Percentiles rank a stretch among this genome's conserved stretches.
Conservation (phyloP, 1,140 invertebrate species). For the Asbolus verrucosus region DNA sequence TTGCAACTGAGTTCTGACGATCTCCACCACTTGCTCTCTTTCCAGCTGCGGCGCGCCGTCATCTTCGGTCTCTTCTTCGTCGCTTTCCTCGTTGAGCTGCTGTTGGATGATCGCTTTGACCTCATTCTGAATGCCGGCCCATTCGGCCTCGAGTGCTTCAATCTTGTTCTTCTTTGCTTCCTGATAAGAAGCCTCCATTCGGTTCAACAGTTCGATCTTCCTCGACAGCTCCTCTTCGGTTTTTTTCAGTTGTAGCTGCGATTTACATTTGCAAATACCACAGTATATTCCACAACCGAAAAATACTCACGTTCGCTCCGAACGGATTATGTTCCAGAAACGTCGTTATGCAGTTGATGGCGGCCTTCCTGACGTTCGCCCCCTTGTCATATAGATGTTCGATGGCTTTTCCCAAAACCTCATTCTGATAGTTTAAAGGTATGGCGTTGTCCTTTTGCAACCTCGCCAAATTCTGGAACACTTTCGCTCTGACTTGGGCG, state of each 20-base stretch:
- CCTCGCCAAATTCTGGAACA: conserved; percentile 74
- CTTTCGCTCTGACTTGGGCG: conserved; percentile 76
- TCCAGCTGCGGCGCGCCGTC: conserved; percentile 37
- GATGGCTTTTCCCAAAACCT: conserved; percentile 69
- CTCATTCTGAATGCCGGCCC: conserved; percentile 51
- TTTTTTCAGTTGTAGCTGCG: conserved; percentile 56
- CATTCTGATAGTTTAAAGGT: conserved; percentile 70
- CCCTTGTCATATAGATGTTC: conserved; percentile 75
- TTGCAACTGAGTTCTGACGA: conserved; percentile 52
- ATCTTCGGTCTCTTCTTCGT: conserved; percentile 41
- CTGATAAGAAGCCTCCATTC: conserved; percentile 51
- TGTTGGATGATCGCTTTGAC: conserved; percentile 50
- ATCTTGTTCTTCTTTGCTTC: conserved; percentile 46
- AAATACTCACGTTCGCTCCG: conserved; percentile 55
- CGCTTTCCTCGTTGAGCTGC: conserved; percentile 46
- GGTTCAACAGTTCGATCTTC: conserved; percentile 47
- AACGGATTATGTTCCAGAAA: conserved; percentile 59
- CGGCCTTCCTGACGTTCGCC: conserved; percentile 75
- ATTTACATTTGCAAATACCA: conserved; percentile 28
- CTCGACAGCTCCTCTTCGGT: conserved; percentile 52
- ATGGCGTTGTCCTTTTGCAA: conserved; percentile 73
- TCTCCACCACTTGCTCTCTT: conserved; percentile 26
- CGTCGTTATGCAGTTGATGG: conserved; percentile 61
- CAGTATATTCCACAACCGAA: too few relatives aligned
- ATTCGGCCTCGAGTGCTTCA: conserved; percentile 54